Conservation (phyloP, 2,888 invertebrate species). For the Rotaria magnacalcarata region DNA sequence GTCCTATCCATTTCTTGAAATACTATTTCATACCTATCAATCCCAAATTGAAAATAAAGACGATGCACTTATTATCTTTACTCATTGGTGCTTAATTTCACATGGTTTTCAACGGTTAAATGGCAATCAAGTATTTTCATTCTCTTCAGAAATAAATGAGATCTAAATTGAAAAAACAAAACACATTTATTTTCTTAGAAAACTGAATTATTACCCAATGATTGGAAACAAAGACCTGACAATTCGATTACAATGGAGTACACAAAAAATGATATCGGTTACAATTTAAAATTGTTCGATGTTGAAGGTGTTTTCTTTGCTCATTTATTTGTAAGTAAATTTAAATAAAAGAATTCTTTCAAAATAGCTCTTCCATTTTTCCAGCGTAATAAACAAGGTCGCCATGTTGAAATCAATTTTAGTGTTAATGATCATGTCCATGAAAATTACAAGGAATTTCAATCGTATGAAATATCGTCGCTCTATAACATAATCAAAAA, state of each 20-base stretch:
- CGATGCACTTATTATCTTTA: conserved; percentile 36
- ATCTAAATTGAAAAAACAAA: too few relatives aligned
- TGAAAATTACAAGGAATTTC: conserved; percentile 30
- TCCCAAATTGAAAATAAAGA: conserved; percentile 29
- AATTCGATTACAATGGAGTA: conserved; percentile 36
- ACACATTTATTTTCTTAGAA: neutral
- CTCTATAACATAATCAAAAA: too few relatives aligned
- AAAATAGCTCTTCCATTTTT: neutral
- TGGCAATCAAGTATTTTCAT: neutral
- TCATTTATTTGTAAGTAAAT: conserved; percentile 20
- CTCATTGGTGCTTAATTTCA: conserved; percentile 29
- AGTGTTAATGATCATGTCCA: conserved; percentile 33
- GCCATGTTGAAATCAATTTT: conserved; percentile 34
- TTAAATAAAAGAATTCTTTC: neutral
- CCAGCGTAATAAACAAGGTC: conserved; percentile 33
- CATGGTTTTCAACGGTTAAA: conserved; percentile 28
- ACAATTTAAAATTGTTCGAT: conserved; percentile 36
- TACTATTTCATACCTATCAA: conserved; percentile 7
- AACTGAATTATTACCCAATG: conserved; percentile 22
- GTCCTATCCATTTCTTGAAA: conserved; percentile 34
- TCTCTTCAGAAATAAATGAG: neutral
- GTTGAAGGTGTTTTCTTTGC: conserved; percentile 37
- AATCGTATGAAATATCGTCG: neutral
- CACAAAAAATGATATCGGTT: conserved; percentile 31
- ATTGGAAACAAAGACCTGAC: conserved; percentile 21